phyloP scores from a whole-genome alignment of 2,797 vertebrate genomes.

The Pangasius macronema region DNA sequence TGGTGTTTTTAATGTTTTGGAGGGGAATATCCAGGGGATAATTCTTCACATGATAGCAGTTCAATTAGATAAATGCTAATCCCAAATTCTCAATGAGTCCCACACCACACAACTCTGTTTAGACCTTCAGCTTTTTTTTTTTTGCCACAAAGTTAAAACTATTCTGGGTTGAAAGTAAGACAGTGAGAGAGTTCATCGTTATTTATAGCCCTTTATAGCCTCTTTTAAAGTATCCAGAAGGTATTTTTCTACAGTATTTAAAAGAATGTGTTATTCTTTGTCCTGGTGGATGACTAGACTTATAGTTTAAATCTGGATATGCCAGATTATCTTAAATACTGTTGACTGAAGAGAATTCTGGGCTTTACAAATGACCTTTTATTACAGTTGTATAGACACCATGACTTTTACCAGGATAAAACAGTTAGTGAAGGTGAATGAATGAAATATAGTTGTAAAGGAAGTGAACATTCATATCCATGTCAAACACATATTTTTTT shows the following conservation, averaged over 20 bases:
- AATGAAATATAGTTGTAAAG: not conserved
- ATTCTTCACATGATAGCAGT: not conserved
- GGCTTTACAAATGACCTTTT: not conserved
- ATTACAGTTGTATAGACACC: not conserved
- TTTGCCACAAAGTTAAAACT: not conserved
- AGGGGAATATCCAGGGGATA: not conserved
- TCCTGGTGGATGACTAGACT: not conserved
- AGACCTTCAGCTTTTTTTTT: not conserved
- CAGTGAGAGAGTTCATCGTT: not conserved
- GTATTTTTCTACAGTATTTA: not conserved
- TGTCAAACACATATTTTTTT: not conserved
- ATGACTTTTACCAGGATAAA: not conserved
- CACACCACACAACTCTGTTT: not conserved
- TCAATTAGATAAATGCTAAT: not conserved
- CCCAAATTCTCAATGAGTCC: not conserved
- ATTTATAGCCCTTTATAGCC: not conserved
- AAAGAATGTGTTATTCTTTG: not conserved
- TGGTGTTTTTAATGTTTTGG: not conserved
- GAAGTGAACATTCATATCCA: not conserved
- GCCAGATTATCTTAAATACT: not conserved
- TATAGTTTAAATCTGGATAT: not conserved
- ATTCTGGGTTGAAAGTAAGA: not conserved
- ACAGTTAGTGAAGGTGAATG: not conserved
- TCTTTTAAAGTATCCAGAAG: not conserved
- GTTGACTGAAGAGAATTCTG: not conserved